A percentile compares a stretch with the other conserved stretches of the same genome.
Evolutionary conservation across 2,797 vertebrate genomes (phyloP).

Genomic region (Spheniscus humboldti): DNA sequence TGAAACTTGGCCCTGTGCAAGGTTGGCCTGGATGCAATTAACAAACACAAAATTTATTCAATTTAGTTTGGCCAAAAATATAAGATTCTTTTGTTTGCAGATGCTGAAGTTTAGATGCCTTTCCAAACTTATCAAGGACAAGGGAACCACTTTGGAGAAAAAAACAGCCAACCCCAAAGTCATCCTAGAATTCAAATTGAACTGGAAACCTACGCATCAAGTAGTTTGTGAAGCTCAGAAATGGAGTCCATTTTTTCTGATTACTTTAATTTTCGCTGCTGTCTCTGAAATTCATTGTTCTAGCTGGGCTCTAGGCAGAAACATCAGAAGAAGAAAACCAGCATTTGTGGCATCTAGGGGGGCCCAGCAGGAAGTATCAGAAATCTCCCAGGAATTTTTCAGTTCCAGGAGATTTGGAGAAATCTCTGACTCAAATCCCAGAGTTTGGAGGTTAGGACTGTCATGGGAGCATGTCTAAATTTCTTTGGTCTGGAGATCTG

Average conservation of each 20-base stretch:
- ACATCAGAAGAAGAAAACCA: not conserved
- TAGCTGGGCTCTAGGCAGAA: not conserved
- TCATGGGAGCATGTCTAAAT: not conserved
- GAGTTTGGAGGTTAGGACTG: not conserved
- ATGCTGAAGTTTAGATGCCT: conserved; percentile 63
- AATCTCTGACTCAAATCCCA: not conserved
- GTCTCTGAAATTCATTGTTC: conserved; percentile 7
- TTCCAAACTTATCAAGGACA: conserved; percentile 64
- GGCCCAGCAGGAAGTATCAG: not conserved
- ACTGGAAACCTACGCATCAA: not conserved
- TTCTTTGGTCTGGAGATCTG: not conserved
- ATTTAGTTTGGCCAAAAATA: conserved; percentile 70
- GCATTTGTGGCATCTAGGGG: not conserved
- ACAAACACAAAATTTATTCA: conserved; percentile 65
- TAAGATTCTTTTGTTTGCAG: conserved; percentile 69
- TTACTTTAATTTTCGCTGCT: not conserved
- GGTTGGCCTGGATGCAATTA: conserved; percentile 68
- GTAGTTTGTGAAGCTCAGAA: not conserved
- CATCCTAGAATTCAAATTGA: conserved; percentile 41
- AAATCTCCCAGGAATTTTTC: not conserved
- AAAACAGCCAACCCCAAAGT: conserved; percentile 31
- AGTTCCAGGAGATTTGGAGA: not conserved
- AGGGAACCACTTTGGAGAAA: conserved; percentile 57
- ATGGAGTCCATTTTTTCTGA: not conserved
- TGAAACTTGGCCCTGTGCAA: conserved; percentile 51